phyloP scores from a whole-genome alignment of 2,888 invertebrate species.

The Strigamia transsilvanica region DNA sequence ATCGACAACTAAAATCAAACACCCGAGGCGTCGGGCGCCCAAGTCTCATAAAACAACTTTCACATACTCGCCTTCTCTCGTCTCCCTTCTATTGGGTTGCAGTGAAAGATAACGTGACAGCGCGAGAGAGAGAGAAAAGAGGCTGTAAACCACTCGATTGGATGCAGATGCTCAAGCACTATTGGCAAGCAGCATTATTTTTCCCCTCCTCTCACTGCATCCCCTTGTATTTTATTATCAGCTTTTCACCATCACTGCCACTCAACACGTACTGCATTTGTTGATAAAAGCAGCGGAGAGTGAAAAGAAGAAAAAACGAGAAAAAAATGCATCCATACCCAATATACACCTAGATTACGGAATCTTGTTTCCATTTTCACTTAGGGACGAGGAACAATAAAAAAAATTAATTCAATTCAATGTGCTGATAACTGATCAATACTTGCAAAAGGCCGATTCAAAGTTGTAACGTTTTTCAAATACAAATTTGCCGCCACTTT shows the following conservation, averaged over 20 bases:
- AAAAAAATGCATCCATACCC: neutral
- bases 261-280: constrained; percentile 8
- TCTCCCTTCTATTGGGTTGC: constrained; percentile 8
- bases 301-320: neutral
- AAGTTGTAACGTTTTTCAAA: too few species aligned
- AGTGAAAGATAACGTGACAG: constrained; percentile 8
- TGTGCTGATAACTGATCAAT: neutral
- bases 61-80: constrained; percentile 8
- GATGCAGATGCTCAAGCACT: constrained; percentile 8
- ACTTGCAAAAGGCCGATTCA: too few species aligned
- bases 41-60: constrained; percentile 8
- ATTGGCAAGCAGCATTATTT: constrained; percentile 8
- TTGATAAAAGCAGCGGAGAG: neutral
- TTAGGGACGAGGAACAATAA: neutral
- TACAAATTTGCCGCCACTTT: too few species aligned
- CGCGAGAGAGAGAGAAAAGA: neutral
- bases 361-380: neutral
- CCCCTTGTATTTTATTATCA: constrained; percentile 8
- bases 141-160: constrained; percentile 8
- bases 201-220: constrained; percentile 1
- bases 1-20: constrained; percentile 8
- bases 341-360: constrained; percentile 2
- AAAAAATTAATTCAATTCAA: neutral
- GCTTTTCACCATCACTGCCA: constrained; percentile 8
- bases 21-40: constrained; percentile 8